Conservation (phyloP, 2,888 invertebrate genomes). For the Spodoptera littoralis region DNA sequence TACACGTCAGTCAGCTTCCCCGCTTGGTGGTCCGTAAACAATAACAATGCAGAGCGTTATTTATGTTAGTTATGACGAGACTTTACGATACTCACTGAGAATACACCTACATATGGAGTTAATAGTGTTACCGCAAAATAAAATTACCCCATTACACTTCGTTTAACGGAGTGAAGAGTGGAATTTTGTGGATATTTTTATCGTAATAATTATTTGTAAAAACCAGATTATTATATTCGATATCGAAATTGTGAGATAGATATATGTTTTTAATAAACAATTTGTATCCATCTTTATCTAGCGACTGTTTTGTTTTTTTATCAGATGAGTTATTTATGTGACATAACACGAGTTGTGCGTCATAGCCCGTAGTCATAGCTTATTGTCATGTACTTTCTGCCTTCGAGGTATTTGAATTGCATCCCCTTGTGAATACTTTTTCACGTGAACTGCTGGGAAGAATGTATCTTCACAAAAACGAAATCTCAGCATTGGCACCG, state of each 20-base stretch:
- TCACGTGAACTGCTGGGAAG: slow-evolving; percentile 74
- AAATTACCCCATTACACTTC: slow-evolving; percentile 57
- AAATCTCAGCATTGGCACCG: slow-evolving; percentile 74
- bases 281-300: slow-evolving; percentile 6
- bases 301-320: slow-evolving; percentile 4
- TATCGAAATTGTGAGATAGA: not conserved
- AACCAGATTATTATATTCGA: not conserved
- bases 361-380: not conserved
- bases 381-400: slow-evolving; percentile 36
- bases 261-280: slow-evolving; percentile 6
- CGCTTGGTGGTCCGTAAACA: slow-evolving; percentile 84
- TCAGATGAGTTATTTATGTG: slow-evolving; percentile 14
- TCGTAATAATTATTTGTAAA: slow-evolving; percentile 5
- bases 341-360: not conserved
- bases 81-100: slow-evolving; percentile 67
- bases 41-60: slow-evolving; percentile 78
- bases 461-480: slow-evolving; percentile 74
- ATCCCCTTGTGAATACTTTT: slow-evolving; percentile 58
- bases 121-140: slow-evolving; percentile 69
- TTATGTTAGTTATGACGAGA: slow-evolving; percentile 76
- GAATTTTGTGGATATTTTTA: slow-evolving; percentile 48
- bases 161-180: slow-evolving; percentile 52
- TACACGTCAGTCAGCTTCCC: slow-evolving; percentile 48
- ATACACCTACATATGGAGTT: slow-evolving; percentile 62
- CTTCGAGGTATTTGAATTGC: slow-evolving; percentile 42